Percentiles rank a stretch among this genome's conserved stretches.
Evolutionary conservation across 2,797 vertebrate genomes (phyloP).

Genomic region (Spizella passerina): DNA sequence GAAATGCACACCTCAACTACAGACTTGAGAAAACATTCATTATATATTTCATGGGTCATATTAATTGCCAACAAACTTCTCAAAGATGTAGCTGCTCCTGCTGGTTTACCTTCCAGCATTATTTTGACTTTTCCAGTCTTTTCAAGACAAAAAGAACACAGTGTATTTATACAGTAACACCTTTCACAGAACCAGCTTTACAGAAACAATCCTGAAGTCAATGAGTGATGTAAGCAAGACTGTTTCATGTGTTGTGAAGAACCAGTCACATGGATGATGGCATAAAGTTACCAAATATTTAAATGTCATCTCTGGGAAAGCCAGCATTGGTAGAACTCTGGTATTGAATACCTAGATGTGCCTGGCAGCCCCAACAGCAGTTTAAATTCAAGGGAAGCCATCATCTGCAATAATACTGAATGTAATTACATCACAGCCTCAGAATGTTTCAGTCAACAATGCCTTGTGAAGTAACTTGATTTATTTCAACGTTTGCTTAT

Average conservation of each 20-base stretch:
- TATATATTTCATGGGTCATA: background rate
- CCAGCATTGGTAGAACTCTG: background rate
- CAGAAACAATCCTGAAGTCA: background rate
- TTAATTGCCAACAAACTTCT: background rate
- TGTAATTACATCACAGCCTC: background rate
- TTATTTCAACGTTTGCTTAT: background rate
- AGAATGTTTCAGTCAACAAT: background rate
- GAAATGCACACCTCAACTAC: background rate
- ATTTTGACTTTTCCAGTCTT: background rate
- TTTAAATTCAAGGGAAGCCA: background rate
- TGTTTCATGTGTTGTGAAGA: background rate
- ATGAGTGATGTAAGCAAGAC: background rate
- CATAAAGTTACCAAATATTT: background rate
- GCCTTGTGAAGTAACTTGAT: background rate
- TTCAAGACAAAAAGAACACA: background rate
- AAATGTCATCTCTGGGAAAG: background rate
- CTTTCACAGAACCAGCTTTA: background rate
- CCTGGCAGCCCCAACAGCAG: background rate
- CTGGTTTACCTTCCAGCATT: background rate
- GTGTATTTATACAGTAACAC: background rate
- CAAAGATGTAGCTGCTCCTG: background rate
- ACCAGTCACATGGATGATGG: background rate
- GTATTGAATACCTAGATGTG: background rate
- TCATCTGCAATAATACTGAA: background rate
- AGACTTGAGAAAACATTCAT: background rate